Conservation (phyloP, 2,113 vertebrate genomes). For the Datnioides undecimradiatus region DNA sequence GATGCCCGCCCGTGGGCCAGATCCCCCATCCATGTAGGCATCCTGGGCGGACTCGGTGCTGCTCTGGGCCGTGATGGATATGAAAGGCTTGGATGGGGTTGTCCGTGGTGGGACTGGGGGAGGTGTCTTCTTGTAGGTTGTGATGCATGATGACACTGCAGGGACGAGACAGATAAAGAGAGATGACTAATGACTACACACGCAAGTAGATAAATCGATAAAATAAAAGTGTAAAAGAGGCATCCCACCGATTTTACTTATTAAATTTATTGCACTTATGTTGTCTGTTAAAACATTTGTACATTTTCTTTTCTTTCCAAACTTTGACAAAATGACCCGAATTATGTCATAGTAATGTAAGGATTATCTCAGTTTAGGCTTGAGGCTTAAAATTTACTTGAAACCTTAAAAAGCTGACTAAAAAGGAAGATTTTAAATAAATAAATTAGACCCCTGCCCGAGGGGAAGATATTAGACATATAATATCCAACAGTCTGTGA, state of each 20-base stretch:
- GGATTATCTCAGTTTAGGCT: background rate
- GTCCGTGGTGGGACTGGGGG: conserved; percentile 97
- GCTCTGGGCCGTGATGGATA: conserved; percentile 99
- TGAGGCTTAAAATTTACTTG: too few species aligned
- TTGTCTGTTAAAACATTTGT: background rate
- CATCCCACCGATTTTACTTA: too few species aligned
- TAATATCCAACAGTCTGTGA: background rate
- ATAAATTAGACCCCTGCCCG: too few species aligned
- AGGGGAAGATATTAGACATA: background rate
- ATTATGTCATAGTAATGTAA: background rate
- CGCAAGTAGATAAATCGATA: background rate
- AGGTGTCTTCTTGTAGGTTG: conserved; percentile 99
- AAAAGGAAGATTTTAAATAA: too few species aligned
- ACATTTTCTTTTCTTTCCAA: background rate
- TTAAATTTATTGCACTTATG: too few species aligned
- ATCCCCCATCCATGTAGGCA: conserved; percentile 95
- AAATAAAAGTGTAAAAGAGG: background rate
- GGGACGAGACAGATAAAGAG: conserved; percentile 8
- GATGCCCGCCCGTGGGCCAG: conserved; percentile 89
- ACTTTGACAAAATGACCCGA: background rate
- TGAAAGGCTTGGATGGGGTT: conserved; percentile 96
- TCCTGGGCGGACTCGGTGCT: conserved; percentile 99
- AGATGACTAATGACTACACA: background rate
- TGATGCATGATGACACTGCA: conserved; percentile 98
- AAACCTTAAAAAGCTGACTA: too few species aligned